Evolutionary conservation across 1,140 invertebrate genomes (phyloP).

Genomic region (Drosophila kepulauana): DNA sequence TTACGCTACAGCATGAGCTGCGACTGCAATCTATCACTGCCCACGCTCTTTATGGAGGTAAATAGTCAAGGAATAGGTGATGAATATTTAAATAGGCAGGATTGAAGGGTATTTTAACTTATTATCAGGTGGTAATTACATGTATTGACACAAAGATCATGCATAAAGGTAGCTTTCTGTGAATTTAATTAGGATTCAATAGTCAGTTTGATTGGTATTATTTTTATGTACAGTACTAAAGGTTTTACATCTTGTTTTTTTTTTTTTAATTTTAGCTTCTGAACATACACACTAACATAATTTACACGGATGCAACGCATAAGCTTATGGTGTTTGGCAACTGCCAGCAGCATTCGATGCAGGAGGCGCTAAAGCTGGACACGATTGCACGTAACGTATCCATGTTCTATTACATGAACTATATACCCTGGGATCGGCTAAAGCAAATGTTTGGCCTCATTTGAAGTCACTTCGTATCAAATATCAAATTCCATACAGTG

Average conservation of each 20-base stretch:
- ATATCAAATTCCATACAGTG: constrained; percentile 15
- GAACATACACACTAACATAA: constrained; percentile 51
- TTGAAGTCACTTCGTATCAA: constrained; percentile 6
- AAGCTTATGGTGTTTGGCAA: constrained; percentile 46
- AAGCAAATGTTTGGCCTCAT: constrained; percentile 60
- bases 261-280: constrained; percentile 32
- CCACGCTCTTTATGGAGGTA: constrained; percentile 63
- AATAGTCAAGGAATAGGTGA: neutral
- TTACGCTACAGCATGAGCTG: constrained; percentile 56
- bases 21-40: constrained; percentile 54
- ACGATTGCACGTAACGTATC: constrained; percentile 49
- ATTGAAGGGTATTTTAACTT: too few species aligned
- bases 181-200: too few species aligned
- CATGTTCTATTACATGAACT: constrained; percentile 55
- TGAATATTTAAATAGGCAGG: too few species aligned
- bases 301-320: constrained; percentile 55
- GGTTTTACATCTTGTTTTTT: neutral
- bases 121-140: too few species aligned
- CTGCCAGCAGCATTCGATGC: constrained; percentile 45
- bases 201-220: too few species aligned
- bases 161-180: too few species aligned
- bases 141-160: too few species aligned
- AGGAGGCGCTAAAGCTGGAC: constrained; percentile 49
- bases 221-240: neutral
- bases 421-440: constrained; percentile 51